Percentiles rank a stretch among this genome's conserved stretches.
These are phyloP conservation scores for Drosophila mojavensis DNA, from an alignment of 1,140 invertebrate species.

Conservation along the genomic window DNA sequence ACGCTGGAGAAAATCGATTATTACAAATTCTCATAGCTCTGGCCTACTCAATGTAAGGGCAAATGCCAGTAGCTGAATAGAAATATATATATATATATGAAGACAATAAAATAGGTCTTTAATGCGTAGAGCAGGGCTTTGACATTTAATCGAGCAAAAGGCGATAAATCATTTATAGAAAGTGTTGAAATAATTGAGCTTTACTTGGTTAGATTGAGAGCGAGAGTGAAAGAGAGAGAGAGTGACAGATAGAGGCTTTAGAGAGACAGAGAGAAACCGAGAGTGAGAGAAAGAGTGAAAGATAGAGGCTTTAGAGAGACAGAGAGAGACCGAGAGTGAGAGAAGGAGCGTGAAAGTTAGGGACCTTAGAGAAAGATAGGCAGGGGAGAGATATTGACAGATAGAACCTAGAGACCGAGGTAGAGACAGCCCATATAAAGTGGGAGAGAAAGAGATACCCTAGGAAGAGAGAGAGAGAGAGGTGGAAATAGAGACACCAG, in stretches of 20 bases:
- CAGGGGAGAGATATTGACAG: too few relatives aligned
- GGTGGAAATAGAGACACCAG: not conserved
- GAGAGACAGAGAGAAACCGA: not conserved
- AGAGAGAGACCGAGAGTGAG: not conserved
- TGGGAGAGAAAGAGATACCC: too few relatives aligned
- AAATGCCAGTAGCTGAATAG: constrained; percentile 4
- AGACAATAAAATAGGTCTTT: not conserved
- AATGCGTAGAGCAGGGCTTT: not conserved
- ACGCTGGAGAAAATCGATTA: constrained; percentile 65
- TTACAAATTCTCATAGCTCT: constrained; percentile 45
- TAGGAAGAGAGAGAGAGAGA: not conserved
- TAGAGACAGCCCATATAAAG: too few relatives aligned
- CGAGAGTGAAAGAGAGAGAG: not conserved
- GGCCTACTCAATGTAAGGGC: constrained; percentile 60
- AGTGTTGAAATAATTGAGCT: constrained; percentile 21
- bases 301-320: not conserved
- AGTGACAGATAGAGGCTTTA: too few relatives aligned
- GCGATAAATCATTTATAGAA: constrained; percentile 18
- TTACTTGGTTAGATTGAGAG: constrained; percentile 17
- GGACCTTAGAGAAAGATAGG: too few relatives aligned
- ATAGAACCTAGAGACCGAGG: too few relatives aligned
- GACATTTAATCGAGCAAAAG: constrained; percentile 4
- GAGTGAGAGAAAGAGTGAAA: too few relatives aligned
- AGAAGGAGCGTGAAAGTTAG: too few relatives aligned
- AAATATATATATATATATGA: not conserved